Percentiles rank a stretch among this genome's conserved stretches.
Evolutionary conservation across 2,797 vertebrate species (phyloP).

Genomic region (Xyrichtys novacula): DNA sequence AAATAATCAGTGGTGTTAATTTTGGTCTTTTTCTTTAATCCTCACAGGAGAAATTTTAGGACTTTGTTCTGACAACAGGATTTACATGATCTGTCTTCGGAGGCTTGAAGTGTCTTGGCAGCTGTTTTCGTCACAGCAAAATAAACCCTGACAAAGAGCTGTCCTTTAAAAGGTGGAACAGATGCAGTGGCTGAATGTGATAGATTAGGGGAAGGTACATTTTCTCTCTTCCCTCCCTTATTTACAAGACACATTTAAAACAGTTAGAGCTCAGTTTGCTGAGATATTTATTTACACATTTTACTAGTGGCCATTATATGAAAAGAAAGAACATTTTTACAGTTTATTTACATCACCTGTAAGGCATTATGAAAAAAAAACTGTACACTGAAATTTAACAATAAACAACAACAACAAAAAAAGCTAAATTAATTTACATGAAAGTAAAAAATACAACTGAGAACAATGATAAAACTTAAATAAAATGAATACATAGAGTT

Average conservation of each 20-base stretch:
- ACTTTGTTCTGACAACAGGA: no score
- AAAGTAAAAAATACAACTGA: slow-evolving; percentile 46
- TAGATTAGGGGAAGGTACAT: no score
- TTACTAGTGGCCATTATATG: slow-evolving; percentile 71
- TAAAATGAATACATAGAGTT: slow-evolving; percentile 15
- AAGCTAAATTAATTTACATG: slow-evolving; percentile 43
- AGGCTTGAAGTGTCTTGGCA: no score
- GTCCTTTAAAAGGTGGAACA: no score
- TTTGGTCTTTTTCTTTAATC: no score
- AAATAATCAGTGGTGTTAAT: no score
- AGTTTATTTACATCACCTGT: slow-evolving; percentile 78
- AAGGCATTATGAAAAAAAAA: slow-evolving; percentile 66
- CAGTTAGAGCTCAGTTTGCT: neutral
- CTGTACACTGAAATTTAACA: slow-evolving; percentile 61
- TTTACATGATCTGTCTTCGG: no score
- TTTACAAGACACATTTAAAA: neutral
- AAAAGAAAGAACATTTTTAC: slow-evolving; percentile 70
- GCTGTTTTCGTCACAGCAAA: no score
- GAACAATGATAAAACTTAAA: slow-evolving; percentile 40
- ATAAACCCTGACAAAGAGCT: neutral
- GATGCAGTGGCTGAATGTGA: neutral
- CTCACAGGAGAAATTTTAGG: no score
- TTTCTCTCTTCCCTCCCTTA: neutral
- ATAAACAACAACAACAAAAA: slow-evolving; percentile 12
- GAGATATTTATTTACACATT: slow-evolving; percentile 81